Conservation (phyloP, 2,888 invertebrate species). For the Marronus borbonicus region DNA sequence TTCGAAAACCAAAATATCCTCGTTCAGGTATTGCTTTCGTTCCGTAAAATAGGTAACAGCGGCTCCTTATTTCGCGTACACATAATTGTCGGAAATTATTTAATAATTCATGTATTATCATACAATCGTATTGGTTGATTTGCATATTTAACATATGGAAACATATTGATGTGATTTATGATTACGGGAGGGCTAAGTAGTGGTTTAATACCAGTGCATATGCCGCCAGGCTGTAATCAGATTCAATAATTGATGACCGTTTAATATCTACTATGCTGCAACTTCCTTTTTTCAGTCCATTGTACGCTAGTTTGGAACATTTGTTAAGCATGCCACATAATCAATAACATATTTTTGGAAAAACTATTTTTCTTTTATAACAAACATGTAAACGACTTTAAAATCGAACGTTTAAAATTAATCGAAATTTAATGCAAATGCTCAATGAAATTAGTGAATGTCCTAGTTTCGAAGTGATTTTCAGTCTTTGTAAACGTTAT, state of each 20-base stretch:
- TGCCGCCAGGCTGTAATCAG: slow-evolving; percentile 18
- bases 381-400: too few relatives aligned
- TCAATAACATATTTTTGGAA: too few relatives aligned
- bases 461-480: too few relatives aligned
- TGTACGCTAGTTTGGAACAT: neutral
- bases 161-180: slow-evolving; percentile 46
- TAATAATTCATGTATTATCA: slow-evolving; percentile 48
- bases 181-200: slow-evolving; percentile 25
- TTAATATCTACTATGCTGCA: slow-evolving; percentile 3
- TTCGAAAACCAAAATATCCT: too few relatives aligned
- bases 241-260: slow-evolving; percentile 24
- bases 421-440: too few relatives aligned
- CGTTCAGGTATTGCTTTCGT: too few relatives aligned
- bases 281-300: slow-evolving; percentile 4
- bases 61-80: neutral
- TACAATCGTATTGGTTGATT: slow-evolving; percentile 34
- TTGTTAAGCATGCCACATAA: too few relatives aligned
- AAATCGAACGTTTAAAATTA: too few relatives aligned
- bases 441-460: too few relatives aligned
- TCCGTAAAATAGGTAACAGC: too few relatives aligned
- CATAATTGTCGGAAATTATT: slow-evolving; percentile 24
- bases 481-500: too few relatives aligned
- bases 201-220: slow-evolving; percentile 21
- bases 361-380: too few relatives aligned
- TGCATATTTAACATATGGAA: slow-evolving; percentile 50